A percentile compares a stretch with the other conserved stretches of the same genome.
Conservation (phyloP, 2,797 vertebrate genomes). For the Danio jaintianensis region DNA sequence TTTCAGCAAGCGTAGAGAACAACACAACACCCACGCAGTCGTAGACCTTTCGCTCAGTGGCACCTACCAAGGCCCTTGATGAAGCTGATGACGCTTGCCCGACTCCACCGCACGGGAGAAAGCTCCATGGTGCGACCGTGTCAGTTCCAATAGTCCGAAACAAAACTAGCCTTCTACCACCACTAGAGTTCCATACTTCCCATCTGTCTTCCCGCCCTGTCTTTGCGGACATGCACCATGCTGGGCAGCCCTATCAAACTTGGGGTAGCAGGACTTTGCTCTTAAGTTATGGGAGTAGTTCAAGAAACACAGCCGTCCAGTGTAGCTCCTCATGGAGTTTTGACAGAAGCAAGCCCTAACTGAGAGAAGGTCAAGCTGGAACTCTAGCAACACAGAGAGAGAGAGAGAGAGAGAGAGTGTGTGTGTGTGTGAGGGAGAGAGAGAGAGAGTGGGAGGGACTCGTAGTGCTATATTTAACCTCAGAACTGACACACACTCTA, state of each 20-base stretch:
- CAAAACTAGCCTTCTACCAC: conserved; percentile 34
- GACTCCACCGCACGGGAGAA: conserved; percentile 82
- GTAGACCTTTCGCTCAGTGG: conserved; percentile 31
- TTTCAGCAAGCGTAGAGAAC: conserved; percentile 25
- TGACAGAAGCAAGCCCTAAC: conserved; percentile 75
- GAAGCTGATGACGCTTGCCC: conserved; percentile 92
- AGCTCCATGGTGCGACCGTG: conserved; percentile 56
- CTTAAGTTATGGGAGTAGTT: conserved; percentile 21
- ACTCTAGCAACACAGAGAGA: conserved; percentile 87
- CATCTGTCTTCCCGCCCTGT: conserved; percentile 9
- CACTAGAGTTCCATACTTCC: conserved; percentile 27
- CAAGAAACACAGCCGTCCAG: conserved; percentile 45
- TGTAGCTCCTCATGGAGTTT: conserved; percentile 50
- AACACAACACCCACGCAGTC: conserved; percentile 23
- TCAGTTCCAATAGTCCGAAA: conserved; percentile 44
- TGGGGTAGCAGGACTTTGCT: neutral
- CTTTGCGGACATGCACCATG: neutral
- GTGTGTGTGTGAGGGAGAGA: conserved; percentile 42
- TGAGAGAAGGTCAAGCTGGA: conserved; percentile 83
- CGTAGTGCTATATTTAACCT: conserved; percentile 82
- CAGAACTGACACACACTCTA: conserved; percentile 65
- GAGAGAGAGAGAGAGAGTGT: conserved; percentile 24
- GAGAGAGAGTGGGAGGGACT: conserved; percentile 68
- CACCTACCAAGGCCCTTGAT: conserved; percentile 97
- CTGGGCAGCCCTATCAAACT: conserved; percentile 17